phyloP scores from a whole-genome alignment of 2,113 vertebrate genomes.

The Gasterosteus aculeatus region DNA sequence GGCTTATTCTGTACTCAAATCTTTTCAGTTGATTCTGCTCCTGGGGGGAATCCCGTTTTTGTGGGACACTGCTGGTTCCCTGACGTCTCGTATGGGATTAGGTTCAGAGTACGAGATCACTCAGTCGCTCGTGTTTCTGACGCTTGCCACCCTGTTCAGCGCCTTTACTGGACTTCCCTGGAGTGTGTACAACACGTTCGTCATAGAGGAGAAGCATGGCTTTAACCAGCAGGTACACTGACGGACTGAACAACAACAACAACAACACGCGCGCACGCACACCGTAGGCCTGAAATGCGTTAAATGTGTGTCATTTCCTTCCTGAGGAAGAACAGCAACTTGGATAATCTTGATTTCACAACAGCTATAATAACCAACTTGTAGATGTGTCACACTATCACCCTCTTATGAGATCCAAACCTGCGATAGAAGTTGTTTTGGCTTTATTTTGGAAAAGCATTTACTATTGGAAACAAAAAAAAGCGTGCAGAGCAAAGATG shows the following conservation, averaged over 20 bases:
- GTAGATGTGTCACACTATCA: neutral
- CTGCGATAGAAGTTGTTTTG: neutral
- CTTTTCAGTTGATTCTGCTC: constrained; percentile 86
- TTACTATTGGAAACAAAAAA: neutral
- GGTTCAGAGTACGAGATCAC: constrained; percentile 93
- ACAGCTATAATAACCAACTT: neutral
- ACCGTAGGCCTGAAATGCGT: neutral
- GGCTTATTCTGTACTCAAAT: neutral
- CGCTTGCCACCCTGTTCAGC: constrained; percentile 94
- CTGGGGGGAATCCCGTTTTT: constrained; percentile 96
- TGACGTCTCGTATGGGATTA: constrained; percentile 86
- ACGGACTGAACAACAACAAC: too few species aligned
- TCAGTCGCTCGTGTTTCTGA: constrained; percentile 92
- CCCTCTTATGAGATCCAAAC: neutral
- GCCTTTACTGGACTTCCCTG: constrained; percentile 94
- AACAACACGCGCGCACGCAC: neutral
- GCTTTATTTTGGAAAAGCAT: neutral
- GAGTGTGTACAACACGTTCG: constrained; percentile 97
- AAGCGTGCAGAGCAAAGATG: neutral
- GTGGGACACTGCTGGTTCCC: constrained; percentile 87
- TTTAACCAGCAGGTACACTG: constrained; percentile 95
- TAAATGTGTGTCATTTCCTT: constrained; percentile 5
- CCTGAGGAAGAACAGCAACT: neutral
- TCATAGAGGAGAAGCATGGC: constrained; percentile 98
- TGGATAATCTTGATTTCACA: neutral